phyloP scores from a whole-genome alignment of 2,797 vertebrate genomes.

The Poeciliopsis infans region DNA sequence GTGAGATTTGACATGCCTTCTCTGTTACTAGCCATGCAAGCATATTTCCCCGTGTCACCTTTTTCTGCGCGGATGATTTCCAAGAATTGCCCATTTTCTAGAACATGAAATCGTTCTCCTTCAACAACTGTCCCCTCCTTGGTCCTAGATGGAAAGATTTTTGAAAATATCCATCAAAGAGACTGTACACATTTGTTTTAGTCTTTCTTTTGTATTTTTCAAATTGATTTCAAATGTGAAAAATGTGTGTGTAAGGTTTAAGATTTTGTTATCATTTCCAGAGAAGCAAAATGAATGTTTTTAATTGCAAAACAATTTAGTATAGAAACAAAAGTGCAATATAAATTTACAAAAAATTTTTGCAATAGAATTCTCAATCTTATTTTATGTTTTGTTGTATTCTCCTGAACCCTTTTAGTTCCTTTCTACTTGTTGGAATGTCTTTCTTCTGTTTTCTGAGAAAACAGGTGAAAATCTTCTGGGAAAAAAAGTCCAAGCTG shows the following conservation, averaged over 20 bases:
- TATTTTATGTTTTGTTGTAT: no score
- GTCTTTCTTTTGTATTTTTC: neutral
- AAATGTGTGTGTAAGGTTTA: neutral
- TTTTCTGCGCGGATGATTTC: conserved; percentile 80
- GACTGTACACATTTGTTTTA: no score
- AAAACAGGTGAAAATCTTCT: neutral
- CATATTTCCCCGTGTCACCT: conserved; percentile 86
- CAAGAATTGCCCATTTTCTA: conserved; percentile 83
- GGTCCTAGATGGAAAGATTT: conserved; percentile 73
- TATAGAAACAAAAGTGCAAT: neutral
- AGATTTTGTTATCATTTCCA: neutral
- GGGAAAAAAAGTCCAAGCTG: neutral
- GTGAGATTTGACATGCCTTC: conserved; percentile 82
- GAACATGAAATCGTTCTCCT: conserved; percentile 64
- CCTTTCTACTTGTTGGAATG: neutral
- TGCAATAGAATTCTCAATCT: no score
- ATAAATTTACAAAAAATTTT: no score
- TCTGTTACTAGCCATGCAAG: conserved; percentile 84
- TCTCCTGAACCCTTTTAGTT: no score
- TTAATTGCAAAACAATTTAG: no score
- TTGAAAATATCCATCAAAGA: conserved; percentile 6
- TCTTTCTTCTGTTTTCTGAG: neutral
- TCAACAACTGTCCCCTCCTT: conserved; percentile 77
- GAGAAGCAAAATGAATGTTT: neutral
- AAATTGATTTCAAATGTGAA: neutral